Evolutionary conservation across 2,797 vertebrate genomes (phyloP).

Genomic region (Danionella dracula): DNA sequence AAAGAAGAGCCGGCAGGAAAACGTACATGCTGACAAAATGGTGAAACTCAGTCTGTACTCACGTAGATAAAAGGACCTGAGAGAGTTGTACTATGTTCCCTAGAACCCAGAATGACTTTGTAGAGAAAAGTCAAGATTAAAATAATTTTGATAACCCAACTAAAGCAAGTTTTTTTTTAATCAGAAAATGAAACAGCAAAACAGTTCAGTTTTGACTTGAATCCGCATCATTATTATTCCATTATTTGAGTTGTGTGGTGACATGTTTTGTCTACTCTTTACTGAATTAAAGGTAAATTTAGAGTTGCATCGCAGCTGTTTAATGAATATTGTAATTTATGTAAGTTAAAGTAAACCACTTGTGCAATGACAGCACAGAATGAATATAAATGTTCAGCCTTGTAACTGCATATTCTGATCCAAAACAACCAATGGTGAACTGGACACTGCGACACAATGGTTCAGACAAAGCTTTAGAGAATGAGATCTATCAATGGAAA

Average conservation of each 20-base stretch:
- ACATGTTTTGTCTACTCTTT: constrained; percentile 41
- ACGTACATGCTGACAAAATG: constrained; percentile 35
- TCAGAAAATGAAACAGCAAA: too few relatives aligned
- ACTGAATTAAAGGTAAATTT: constrained; percentile 49
- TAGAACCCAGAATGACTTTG: constrained; percentile 10
- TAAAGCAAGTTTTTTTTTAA: too few relatives aligned
- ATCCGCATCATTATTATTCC: too few relatives aligned
- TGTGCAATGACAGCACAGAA: constrained; percentile 41
- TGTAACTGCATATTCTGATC: constrained; percentile 29
- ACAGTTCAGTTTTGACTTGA: too few relatives aligned
- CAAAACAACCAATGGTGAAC: constrained; percentile 47
- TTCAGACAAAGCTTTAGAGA: constrained; percentile 20
- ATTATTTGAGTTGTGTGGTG: too few relatives aligned
- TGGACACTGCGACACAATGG: constrained; percentile 22
- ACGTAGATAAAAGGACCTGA: constrained; percentile 40
- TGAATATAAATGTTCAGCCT: constrained; percentile 37
- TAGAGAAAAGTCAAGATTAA: not conserved
- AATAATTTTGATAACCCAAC: not conserved
- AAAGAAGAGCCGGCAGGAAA: constrained; percentile 44
- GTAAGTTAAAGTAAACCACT: constrained; percentile 52
- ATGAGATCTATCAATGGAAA: too few relatives aligned
- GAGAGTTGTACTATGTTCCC: constrained; percentile 34
- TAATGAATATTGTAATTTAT: constrained; percentile 59
- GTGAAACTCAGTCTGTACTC: constrained; percentile 42
- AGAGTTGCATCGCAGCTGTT: constrained; percentile 26